These are phyloP conservation scores for Drosophila setosimentum DNA, from an alignment of 2,888 invertebrate species.

Conservation along the genomic window DNA sequence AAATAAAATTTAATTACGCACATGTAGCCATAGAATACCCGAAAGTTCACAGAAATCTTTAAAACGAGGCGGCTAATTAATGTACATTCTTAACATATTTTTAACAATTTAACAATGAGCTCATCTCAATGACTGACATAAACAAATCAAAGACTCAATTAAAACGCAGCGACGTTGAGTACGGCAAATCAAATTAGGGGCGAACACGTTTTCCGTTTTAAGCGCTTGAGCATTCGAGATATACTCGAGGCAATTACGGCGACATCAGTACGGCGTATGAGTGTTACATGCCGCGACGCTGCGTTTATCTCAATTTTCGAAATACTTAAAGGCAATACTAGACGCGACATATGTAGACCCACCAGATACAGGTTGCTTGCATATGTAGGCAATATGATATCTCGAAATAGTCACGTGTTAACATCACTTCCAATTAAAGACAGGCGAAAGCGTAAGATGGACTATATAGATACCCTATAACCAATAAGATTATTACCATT, in stretches of 20 bases:
- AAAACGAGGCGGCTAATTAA: conserved; percentile 55
- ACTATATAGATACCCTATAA: background rate
- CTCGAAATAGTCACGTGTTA: conserved; percentile 68
- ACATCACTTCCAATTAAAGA: conserved; percentile 71
- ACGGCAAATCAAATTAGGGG: conserved; percentile 72
- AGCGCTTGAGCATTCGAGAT: conserved; percentile 42
- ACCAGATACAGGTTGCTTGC: conserved; percentile 23
- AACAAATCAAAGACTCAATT: conserved; percentile 33
- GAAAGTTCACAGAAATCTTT: conserved; percentile 13
- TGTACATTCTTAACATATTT: conserved; percentile 46
- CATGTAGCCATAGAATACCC: conserved; percentile 15
- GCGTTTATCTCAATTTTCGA: conserved; percentile 71
- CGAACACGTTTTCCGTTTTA: conserved; percentile 71
- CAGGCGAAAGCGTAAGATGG: background rate
- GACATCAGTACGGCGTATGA: conserved; percentile 30
- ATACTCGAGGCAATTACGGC: conserved; percentile 55
- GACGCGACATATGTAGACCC: conserved; percentile 50
- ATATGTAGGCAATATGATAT: conserved; percentile 40
- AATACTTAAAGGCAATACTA: conserved; percentile 37
- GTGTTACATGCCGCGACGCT: conserved; percentile 17
- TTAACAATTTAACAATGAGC: conserved; percentile 61
- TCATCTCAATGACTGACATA: conserved; percentile 49
- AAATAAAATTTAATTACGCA: conserved; percentile 20
- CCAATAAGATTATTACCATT: background rate
- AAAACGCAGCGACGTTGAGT: conserved; percentile 21